Base-by-base conservation (phyloP, 2,113 vertebrate genomes). In the Lepisosteus oculatus region DNA sequence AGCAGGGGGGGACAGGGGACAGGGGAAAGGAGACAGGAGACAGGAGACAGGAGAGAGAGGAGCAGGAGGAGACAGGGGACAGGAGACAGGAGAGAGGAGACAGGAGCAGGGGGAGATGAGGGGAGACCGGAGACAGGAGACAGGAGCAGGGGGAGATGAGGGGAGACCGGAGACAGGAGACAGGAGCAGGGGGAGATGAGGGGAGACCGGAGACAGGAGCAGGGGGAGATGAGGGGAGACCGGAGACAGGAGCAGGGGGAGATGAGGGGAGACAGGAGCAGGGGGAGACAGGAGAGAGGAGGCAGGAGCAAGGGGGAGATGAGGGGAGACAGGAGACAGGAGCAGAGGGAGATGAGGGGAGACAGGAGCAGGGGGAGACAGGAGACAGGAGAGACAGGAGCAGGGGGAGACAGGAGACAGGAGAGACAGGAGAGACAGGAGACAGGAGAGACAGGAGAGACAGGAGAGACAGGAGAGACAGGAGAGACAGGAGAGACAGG, bases 281-380 rank as follows among this genome's bases (percentile, higher is more conserved):
- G 47, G 1, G 44, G 61, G 45, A 51, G 8, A 69, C 12, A 14
- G 42, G 3, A n/a, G 5, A 55, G 65, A 8, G 43, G 29, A 11
- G 45, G 43, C 57, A 72, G 11, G 47, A 55, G n/a, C 47, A 54
- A 65, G 62, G 55, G 61, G 15, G 29, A 59, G 69, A 45, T 12
- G 55, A 44, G 45, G 59, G 14, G 11, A 55, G 12, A 54, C n/a
- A 54, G 68, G 59, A 71, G 3, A 9, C 2, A 41, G 68, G 41
- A 8, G 8, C n/a, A 47, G 12, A 45, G 12, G 68, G n/a, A 45
- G 41, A 45, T 3, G 3, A n/a, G 14, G 45, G 56, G 59, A 65
- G 55, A 71, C 47, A 69, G 65, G 9, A 44, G n/a, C 54, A 65
- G 42, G 14, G 12, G 62, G 61, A 51, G 15, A 54, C 42, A 62